Conservation (phyloP, 2,797 vertebrate species). For the Rhyacichthys aspro region DNA sequence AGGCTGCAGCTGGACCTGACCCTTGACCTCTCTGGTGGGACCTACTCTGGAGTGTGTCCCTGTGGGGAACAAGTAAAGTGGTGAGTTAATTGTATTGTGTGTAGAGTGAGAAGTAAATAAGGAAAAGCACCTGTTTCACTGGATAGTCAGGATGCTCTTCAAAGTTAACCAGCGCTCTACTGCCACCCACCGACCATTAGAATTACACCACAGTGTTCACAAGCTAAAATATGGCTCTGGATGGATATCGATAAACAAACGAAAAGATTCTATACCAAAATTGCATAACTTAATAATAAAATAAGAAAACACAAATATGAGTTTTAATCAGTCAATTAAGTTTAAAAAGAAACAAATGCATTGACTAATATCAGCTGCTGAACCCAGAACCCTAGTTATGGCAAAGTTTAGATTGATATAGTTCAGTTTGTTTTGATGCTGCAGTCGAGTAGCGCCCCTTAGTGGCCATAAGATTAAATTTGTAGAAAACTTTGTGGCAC, state of each 20-base stretch:
- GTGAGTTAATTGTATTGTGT: constrained; percentile 57
- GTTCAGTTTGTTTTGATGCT: too few species aligned
- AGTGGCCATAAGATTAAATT: constrained; percentile 18
- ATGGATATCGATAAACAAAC: neutral
- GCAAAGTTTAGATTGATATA: too few species aligned
- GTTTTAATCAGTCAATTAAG: too few species aligned
- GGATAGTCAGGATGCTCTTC: constrained; percentile 11
- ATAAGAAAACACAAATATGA: too few species aligned
- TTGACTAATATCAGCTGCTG: neutral
- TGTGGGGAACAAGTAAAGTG: constrained; percentile 51
- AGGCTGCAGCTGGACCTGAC: constrained; percentile 51
- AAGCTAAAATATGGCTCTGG: too few species aligned
- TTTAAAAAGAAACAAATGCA: too few species aligned
- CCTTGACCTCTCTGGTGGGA: constrained; percentile 58
- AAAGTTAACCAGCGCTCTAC: constrained; percentile 46
- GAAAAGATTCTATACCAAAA: too few species aligned
- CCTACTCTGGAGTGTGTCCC: constrained; percentile 39
- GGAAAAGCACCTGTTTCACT: constrained; percentile 58
- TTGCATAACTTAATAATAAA: too few species aligned
- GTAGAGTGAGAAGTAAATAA: constrained; percentile 40
- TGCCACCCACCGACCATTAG: constrained; percentile 40
- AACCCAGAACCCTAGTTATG: neutral
- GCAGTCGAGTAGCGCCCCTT: constrained; percentile 39
- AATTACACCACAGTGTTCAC: neutral
- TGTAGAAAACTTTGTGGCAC: neutral